Percentiles rank a stretch among this genome's conserved stretches.
Conservation (phyloP, 2,888 invertebrate species). For the Scaptomyza polygonia region DNA sequence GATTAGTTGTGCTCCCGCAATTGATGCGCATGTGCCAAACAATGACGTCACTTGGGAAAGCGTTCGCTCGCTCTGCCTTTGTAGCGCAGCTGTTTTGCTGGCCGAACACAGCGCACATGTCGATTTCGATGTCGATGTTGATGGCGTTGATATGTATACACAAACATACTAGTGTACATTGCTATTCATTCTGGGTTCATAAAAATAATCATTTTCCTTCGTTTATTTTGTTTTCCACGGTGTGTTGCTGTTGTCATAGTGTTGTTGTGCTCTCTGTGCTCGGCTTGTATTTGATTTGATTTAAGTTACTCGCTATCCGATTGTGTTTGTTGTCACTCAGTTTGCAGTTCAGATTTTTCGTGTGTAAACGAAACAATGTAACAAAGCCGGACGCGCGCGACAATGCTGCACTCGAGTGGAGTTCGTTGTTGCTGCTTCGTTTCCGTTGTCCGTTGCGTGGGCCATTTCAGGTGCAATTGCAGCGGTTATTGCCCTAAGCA, state of each 20-base stretch:
- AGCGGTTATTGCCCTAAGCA: slow-evolving; percentile 54
- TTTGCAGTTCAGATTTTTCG: slow-evolving; percentile 54
- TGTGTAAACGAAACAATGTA: slow-evolving; percentile 38
- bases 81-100: slow-evolving; percentile 64
- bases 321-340: slow-evolving; percentile 26
- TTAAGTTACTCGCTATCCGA: background rate
- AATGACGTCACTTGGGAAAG: slow-evolving; percentile 71
- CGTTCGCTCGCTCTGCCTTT: slow-evolving; percentile 47
- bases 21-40: slow-evolving; percentile 61
- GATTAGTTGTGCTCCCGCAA: slow-evolving; percentile 14
- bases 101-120: slow-evolving; percentile 54
- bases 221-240: slow-evolving; percentile 55
- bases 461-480: slow-evolving; percentile 18
- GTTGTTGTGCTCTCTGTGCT: background rate
- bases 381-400: slow-evolving; percentile 19
- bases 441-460: slow-evolving; percentile 15
- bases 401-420: slow-evolving; percentile 45
- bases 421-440: slow-evolving; percentile 7
- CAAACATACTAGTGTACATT: no score
- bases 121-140: slow-evolving; percentile 45
- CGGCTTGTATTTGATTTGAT: slow-evolving; percentile 7
- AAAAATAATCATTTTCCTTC: slow-evolving; percentile 66
- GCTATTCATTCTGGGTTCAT: slow-evolving; percentile 20
- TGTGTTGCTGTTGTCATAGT: slow-evolving; percentile 24
- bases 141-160: slow-evolving; percentile 7